A percentile compares a stretch with the other conserved stretches of the same genome.
Conservation (phyloP, 2,797 vertebrate genomes). For the Rhinoraja longicauda region DNA sequence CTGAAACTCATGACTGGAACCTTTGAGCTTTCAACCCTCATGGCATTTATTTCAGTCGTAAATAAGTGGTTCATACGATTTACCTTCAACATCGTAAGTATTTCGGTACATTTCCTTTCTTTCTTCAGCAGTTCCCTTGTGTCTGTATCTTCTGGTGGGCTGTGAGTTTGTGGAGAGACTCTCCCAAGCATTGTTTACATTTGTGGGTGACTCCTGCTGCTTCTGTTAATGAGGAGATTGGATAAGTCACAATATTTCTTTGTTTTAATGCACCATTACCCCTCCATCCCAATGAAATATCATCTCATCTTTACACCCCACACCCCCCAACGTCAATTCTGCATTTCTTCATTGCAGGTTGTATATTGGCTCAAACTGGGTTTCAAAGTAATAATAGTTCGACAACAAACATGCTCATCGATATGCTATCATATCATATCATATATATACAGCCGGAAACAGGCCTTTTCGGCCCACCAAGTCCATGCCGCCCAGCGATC, state of each 20-base stretch:
- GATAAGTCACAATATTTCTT: background rate
- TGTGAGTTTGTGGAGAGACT: background rate
- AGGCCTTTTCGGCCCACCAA: too few relatives aligned
- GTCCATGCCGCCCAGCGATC: too few relatives aligned
- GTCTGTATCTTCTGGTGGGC: conserved; percentile 41
- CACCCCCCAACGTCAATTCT: background rate
- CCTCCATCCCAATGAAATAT: background rate
- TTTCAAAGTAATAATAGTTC: too few relatives aligned
- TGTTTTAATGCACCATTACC: too few relatives aligned
- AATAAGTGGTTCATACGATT: background rate
- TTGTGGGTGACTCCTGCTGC: background rate
- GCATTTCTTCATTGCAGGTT: background rate
- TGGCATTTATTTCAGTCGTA: too few relatives aligned
- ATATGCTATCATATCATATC: background rate
- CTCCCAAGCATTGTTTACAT: background rate
- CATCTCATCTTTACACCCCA: background rate
- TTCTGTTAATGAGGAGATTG: background rate
- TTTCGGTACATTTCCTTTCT: conserved; percentile 51
- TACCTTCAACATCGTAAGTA: conserved; percentile 80
- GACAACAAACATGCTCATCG: background rate
- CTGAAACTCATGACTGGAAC: background rate
- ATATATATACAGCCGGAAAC: too few relatives aligned
- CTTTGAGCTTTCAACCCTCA: background rate
- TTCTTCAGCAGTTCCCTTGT: conserved; percentile 55
- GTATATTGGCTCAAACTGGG: too few relatives aligned